phyloP scores from a whole-genome alignment of 2,113 vertebrate species.

The Cyanoramphus novaezelandiae region DNA sequence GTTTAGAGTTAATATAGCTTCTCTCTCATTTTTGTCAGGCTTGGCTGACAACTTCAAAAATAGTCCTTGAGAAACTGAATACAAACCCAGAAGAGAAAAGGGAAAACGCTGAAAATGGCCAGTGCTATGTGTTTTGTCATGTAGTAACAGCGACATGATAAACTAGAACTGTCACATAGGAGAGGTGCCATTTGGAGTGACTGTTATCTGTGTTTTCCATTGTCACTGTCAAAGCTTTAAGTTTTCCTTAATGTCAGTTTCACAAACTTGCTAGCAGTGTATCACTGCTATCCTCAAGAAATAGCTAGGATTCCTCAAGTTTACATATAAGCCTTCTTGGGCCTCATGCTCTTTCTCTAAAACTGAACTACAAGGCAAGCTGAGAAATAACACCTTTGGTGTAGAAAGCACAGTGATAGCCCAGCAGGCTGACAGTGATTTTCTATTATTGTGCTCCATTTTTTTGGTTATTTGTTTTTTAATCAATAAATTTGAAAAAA shows the following conservation, averaged over 20 bases:
- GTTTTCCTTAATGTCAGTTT: neutral
- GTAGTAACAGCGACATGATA: neutral
- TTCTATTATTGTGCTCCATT: neutral
- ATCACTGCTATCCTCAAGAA: neutral
- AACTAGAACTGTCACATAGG: accelerated
- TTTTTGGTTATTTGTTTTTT: neutral
- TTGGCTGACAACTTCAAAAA: slow-evolving; percentile 43
- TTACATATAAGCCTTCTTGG: neutral
- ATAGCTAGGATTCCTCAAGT: neutral
- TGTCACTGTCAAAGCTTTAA: neutral
- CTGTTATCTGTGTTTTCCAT: neutral
- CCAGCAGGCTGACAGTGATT: neutral
- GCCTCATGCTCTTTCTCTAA: neutral
- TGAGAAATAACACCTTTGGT: neutral
- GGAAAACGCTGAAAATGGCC: neutral
- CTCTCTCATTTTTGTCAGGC: slow-evolving; percentile 37
- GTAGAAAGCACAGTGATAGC: neutral
- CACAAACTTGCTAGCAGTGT: neutral
- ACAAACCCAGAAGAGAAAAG: neutral
- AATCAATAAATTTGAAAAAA: neutral
- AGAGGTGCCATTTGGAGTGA: neutral
- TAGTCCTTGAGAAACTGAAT: neutral
- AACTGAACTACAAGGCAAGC: neutral
- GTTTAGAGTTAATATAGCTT: slow-evolving; percentile 52
- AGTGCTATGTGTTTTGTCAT: neutral